Conservation (phyloP, 92 coral and sea anemone species). For the Pocillopora meandrina region DNA sequence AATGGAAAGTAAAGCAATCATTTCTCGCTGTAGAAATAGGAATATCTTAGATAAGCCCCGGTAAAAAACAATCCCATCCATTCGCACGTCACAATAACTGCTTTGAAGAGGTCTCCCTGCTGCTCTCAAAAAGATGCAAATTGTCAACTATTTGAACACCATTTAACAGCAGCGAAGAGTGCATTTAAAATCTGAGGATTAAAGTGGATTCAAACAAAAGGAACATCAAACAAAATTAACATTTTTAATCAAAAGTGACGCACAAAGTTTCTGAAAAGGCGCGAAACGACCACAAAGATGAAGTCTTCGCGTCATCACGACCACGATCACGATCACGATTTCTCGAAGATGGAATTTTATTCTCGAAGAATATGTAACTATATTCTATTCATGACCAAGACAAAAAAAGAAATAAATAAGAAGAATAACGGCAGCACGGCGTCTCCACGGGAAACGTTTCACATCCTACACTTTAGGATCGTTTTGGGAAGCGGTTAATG, state of each 20-base stretch:
- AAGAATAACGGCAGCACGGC: background rate
- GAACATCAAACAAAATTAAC: background rate
- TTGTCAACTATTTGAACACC: background rate
- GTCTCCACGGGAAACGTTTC: constrained; percentile 9
- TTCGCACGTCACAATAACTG: too few relatives aligned
- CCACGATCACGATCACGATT: background rate
- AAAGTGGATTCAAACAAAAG: constrained; percentile 1
- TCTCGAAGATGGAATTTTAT: background rate
- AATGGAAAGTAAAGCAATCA: too few relatives aligned
- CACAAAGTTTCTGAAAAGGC: background rate
- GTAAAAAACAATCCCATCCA: too few relatives aligned
- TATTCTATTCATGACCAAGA: background rate
- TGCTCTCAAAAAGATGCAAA: background rate
- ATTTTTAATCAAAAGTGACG: background rate
- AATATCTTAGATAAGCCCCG: too few relatives aligned
- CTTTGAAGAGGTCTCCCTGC: background rate
- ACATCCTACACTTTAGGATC: background rate
- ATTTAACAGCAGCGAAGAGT: background rate
- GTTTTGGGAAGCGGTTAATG: constrained; percentile 1
- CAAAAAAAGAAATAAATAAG: background rate
- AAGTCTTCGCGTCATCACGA: background rate
- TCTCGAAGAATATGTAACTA: background rate
- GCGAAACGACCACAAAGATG: background rate
- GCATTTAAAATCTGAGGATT: background rate
- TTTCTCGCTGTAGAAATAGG: too few relatives aligned